A percentile compares a stretch with the other conserved stretches of the same genome.
Evolutionary conservation across 1,140 invertebrate species (phyloP).

Genomic region (Aphidius ervi): DNA sequence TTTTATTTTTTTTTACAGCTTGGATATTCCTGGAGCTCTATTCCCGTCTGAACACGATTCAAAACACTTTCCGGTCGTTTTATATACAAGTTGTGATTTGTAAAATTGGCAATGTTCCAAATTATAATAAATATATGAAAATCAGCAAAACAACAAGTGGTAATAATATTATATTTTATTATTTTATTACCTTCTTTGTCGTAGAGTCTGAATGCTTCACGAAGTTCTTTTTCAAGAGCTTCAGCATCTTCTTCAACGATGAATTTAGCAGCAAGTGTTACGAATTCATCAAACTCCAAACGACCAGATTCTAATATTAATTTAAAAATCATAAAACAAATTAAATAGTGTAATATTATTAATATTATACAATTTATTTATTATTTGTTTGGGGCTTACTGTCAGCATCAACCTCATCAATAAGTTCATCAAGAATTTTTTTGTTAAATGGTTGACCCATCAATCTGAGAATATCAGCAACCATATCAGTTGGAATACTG

Average conservation of each 20-base stretch:
- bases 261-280: slow-evolving; percentile 88
- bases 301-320: slow-evolving; percentile 77
- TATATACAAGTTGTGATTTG: no score
- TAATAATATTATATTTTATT: neutral
- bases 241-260: slow-evolving; percentile 93
- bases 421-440: slow-evolving; percentile 88
- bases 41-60: no score
- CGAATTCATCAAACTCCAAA: slow-evolving; percentile 92
- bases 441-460: slow-evolving; percentile 97
- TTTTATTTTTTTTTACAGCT: no score
- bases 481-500: slow-evolving; percentile 90
- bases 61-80: no score
- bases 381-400: slow-evolving; percentile 62
- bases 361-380: neutral
- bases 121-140: neutral
- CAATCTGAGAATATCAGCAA: slow-evolving; percentile 86
- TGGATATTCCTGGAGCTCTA: no score
- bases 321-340: slow-evolving; percentile 1
- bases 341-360: neutral
- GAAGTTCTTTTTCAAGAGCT: slow-evolving; percentile 85
- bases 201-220: slow-evolving; percentile 89
- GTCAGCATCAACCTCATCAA: slow-evolving; percentile 93
- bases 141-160: neutral
- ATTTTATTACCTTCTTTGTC: slow-evolving; percentile 69
- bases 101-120: no score